These are phyloP conservation scores for Propithecus perrieri DNA, from an alignment of 2,797 vertebrate species.

Conservation along the genomic window DNA sequence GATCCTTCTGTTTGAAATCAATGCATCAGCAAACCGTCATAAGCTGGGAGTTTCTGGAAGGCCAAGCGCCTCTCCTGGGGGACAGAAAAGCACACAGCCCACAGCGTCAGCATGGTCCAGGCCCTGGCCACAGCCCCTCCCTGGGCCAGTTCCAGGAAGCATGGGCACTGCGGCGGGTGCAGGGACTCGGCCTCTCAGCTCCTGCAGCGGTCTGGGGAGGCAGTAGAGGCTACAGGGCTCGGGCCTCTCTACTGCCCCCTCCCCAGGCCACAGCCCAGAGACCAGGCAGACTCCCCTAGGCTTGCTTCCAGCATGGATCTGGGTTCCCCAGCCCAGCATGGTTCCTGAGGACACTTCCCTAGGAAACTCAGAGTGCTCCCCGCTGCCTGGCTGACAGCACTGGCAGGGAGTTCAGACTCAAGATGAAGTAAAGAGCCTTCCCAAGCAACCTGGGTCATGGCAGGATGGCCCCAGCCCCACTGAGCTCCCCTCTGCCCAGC, in stretches of 20 bases:
- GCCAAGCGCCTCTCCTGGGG: background rate
- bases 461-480: no score
- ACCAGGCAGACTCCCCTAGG: background rate
- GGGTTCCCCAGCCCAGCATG: background rate
- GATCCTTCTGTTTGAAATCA: background rate
- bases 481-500: background rate
- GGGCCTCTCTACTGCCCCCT: background rate
- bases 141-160: background rate
- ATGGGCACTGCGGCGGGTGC: background rate
- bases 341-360: background rate
- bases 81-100: background rate
- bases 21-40: background rate
- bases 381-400: background rate
- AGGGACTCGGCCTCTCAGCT: background rate
- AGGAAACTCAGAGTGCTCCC: background rate
- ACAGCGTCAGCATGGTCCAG: background rate
- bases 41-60: background rate
- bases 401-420: background rate
- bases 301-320: background rate
- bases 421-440: background rate
- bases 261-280: background rate
- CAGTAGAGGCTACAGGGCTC: background rate
- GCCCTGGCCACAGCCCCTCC: background rate
- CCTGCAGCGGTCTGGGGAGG: background rate
- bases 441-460: background rate